phyloP scores from a whole-genome alignment of 1,140 invertebrate genomes.

The Papilio helenus region DNA sequence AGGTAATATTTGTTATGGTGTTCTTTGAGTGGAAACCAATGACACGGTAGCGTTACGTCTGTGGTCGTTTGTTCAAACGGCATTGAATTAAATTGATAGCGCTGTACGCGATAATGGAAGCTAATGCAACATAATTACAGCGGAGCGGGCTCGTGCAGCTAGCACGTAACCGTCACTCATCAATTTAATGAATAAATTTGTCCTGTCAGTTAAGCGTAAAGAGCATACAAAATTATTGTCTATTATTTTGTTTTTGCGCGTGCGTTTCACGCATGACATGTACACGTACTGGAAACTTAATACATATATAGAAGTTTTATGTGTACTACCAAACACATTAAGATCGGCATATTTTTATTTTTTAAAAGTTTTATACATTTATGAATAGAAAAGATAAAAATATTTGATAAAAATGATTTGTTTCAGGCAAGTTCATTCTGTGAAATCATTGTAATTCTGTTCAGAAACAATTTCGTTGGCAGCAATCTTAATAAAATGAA shows the following conservation, averaged over 20 bases:
- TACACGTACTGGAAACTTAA: too few species aligned
- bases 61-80: constrained; percentile 59
- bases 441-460: not conserved
- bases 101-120: constrained; percentile 57
- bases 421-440: too few species aligned
- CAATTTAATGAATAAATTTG: constrained; percentile 66
- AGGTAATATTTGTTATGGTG: not conserved
- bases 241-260: constrained; percentile 40
- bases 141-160: constrained; percentile 44
- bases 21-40: constrained; percentile 43
- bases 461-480: constrained; percentile 41
- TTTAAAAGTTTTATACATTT: too few species aligned
- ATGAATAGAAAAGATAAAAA: not conserved
- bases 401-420: too few species aligned
- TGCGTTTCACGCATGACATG: too few species aligned
- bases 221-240: constrained; percentile 48
- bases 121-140: constrained; percentile 65
- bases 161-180: constrained; percentile 54
- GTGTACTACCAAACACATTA: too few species aligned
- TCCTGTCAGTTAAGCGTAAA: constrained; percentile 50
- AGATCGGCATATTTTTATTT: too few species aligned
- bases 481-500: constrained; percentile 47
- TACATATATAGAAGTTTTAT: too few species aligned
- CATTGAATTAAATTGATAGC: constrained; percentile 72
- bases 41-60: constrained; percentile 52